Conservation (phyloP, 2,113 vertebrate genomes). For the Saccopteryx leptura region DNA sequence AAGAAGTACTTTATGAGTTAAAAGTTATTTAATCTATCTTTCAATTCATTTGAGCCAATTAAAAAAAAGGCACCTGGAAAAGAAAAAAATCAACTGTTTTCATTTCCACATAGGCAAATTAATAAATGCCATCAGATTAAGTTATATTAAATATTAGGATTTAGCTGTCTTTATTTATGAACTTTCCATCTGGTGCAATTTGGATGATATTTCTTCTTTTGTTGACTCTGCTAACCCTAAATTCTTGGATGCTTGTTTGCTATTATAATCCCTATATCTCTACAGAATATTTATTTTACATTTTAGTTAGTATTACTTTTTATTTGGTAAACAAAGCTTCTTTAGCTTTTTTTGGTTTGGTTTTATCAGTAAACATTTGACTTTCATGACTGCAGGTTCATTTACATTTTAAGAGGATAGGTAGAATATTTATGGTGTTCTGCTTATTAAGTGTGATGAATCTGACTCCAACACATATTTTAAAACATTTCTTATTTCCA, state of each 20-base stretch:
- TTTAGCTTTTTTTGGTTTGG: neutral
- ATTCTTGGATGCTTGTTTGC: neutral
- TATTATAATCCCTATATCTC: neutral
- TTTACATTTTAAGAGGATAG: neutral
- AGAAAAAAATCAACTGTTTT: neutral
- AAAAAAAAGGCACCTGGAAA: constrained; percentile 22
- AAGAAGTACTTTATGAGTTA: neutral
- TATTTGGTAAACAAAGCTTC: neutral
- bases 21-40: constrained; percentile 1
- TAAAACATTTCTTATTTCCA: constrained; percentile 19
- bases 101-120: neutral
- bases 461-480: neutral
- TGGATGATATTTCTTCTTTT: neutral
- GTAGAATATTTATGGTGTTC: neutral
- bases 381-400: neutral
- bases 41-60: constrained; percentile 13
- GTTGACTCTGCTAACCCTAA: neutral
- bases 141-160: neutral
- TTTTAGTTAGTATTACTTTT: neutral
- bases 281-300: neutral
- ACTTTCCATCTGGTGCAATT: neutral
- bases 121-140: constrained; percentile 11
- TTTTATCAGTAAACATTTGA: neutral
- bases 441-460: neutral
- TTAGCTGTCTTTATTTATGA: neutral